Evolutionary conservation across 2,113 vertebrate species (phyloP), one percentile per base, ranked within the genome.

Genomic region (Coryphaenoides rupestris): DNA sequence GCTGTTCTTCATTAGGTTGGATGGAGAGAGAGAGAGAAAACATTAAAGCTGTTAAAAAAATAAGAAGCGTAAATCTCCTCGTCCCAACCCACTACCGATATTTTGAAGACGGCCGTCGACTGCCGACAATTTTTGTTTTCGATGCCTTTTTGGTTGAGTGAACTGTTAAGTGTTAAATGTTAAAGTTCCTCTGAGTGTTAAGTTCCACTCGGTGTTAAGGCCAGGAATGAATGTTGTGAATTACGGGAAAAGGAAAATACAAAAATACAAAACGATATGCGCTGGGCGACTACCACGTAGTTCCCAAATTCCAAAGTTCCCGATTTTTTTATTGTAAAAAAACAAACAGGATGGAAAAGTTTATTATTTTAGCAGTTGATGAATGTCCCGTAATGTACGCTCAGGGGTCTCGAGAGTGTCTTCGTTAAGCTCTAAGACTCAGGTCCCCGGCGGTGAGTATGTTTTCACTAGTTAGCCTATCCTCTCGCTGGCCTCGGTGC

Each of bases 371-470:
- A 13, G 33, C 33, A 40, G 33, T 52, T 26, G 21, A 61, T 24
- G 5, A 26, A 50, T 58, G 55, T 16, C 26, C 33, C 21, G 14
- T 23, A 53, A 28, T 53, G 70, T 60, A 74, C 72, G 50, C 79
- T 74, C 55, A 90, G 89, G 89, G 69, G 23, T 76, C 75, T 84
- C 77, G 73, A 61, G 79, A 82, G 75, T 70, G 22, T 57, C 84
- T 28, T 21, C 80, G 66, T 63, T 88, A 81, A 69, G 76, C 66
- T 74, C 72, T 77, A 68, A 78, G 69, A 46, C 68, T 76, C 64
- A 78, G 74, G 73, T 77, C 58, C 70, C 19, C n/a, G 89, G 89
- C n/a, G 89, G 89, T 91, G 82, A 92, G 90, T 91, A 87, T 78
- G 76, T 83, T 70, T 77, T 60, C 68, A 63, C 16, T 52, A 58